Base-by-base conservation (phyloP, 2,888 invertebrate species). In the Rambutsinella grinnellia region DNA sequence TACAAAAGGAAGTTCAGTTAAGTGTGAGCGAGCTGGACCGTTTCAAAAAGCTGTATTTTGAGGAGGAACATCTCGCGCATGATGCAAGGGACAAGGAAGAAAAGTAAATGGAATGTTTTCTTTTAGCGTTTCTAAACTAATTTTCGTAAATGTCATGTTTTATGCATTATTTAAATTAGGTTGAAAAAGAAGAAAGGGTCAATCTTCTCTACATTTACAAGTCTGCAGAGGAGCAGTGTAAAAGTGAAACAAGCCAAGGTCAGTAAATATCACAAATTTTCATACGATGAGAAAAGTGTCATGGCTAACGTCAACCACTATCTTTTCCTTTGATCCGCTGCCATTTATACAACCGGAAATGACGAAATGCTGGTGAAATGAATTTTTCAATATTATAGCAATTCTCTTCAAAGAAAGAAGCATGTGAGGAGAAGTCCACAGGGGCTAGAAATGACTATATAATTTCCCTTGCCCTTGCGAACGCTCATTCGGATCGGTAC, bases 51-150 rank as follows among this genome's bases (percentile, higher is more conserved):
- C 88, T 94, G 17, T 98, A 98, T 88, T 95, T 94, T 84, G 96
- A 97, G 84, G 98, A 98, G 85, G 98, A 98, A 86, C 95, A 96
- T 85, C 93, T 95, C 74, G 96, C 97, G 1, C 95, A 97, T 85
- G 97, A 97, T 85, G 96, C 97, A 1, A 90, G 97, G 46, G 95
- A 95, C 87, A 98, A 97, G 86, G 97, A 97, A 87, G 96, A 97
- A 87, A 97, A 95, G 92, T 93, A 87, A 86, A 87, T 19, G 1
- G 6, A 23, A 54, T 2, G 26, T 26, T 15, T 21, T 56, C 3
- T 6, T 21, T 10, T 54, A 19, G 21, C 23, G 5, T 28, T 17
- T 27, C 23, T 51, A 19, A 21, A 23, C 57, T 44, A 23, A 51
- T 67, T 36, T 36, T 13, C 13, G 36, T 5, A 36, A 36, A 36